Percentiles rank a stretch among this genome's conserved stretches.
These are phyloP conservation scores for Bruchidius siliquastri DNA, from an alignment of 2,888 invertebrate species.

Conservation along the genomic window DNA sequence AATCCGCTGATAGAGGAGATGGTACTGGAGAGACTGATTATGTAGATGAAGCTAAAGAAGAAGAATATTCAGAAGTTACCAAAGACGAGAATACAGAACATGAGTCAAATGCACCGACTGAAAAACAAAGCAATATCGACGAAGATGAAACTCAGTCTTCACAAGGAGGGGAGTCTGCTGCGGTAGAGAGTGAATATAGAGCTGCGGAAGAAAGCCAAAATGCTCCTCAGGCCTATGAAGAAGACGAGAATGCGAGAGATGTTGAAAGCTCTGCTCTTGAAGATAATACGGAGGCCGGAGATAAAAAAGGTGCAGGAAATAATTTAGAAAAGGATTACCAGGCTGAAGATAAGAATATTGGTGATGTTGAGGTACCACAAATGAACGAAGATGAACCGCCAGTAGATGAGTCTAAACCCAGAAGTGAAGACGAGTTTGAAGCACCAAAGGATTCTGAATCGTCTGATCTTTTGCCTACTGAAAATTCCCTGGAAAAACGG, in stretches of 20 bases:
- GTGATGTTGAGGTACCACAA: not conserved
- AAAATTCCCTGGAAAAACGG: conserved; percentile 10
- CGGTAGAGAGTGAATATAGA: conserved; percentile 11
- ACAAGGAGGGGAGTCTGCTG: conserved; percentile 4
- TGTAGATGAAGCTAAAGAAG: conserved; percentile 1
- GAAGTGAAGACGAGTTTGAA: not conserved
- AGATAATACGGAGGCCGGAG: not conserved
- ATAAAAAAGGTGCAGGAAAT: not conserved
- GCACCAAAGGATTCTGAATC: not conserved
- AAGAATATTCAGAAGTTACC: conserved; percentile 1
- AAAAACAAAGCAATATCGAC: conserved; percentile 6
- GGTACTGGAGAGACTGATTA: conserved; percentile 7
- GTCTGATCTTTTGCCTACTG: not conserved
- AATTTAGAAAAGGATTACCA: not conserved
- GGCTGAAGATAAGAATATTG: not conserved
- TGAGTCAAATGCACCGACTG: conserved; percentile 5
- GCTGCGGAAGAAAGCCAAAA: conserved; percentile 10
- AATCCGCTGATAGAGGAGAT: conserved; percentile 2
- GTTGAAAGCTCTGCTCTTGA: not conserved
- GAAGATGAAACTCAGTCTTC: conserved; percentile 6
- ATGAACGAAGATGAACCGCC: conserved; percentile 6
- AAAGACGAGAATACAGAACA: conserved; percentile 3
- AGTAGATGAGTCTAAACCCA: conserved; percentile 3
- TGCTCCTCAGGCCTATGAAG: conserved; percentile 8
- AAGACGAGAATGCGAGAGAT: conserved; percentile 5